Evolutionary conservation across 2,888 invertebrate genomes (phyloP).

Genomic region (Tenthredo mesomela): DNA sequence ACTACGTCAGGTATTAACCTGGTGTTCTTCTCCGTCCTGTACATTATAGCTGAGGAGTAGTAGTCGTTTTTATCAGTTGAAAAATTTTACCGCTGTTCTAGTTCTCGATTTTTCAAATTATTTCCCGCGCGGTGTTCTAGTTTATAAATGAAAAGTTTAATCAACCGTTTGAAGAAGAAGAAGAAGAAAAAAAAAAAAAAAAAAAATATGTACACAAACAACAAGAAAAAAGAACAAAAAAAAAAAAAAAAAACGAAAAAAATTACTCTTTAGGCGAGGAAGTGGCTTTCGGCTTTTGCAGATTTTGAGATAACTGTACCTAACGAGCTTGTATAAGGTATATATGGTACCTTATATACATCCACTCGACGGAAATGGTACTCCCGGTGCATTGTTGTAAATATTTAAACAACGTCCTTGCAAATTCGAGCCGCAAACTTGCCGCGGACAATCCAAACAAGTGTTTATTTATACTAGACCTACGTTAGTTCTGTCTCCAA

Average conservation of each 20-base stretch:
- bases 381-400: conserved; percentile 13
- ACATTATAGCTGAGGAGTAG: background rate
- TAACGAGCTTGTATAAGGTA: background rate
- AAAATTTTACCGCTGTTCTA: background rate
- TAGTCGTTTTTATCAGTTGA: background rate
- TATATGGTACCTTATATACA: background rate
- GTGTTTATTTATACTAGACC: conserved; percentile 51
- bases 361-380: background rate
- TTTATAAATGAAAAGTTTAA: background rate
- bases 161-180: background rate
- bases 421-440: conserved; percentile 42
- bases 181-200: background rate
- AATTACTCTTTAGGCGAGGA: background rate
- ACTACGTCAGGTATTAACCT: conserved; percentile 32
- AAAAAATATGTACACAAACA: background rate
- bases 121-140: background rate
- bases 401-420: conserved; percentile 38
- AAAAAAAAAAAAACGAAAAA: background rate
- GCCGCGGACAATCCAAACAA: conserved; percentile 42
- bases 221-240: background rate
- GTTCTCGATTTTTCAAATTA: background rate
- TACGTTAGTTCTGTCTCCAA: conserved; percentile 37
- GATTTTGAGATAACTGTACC: background rate
- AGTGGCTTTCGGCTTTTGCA: background rate
- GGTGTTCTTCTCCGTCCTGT: background rate